phyloP scores from a whole-genome alignment of 23 tunicate species.

The Styela clava region DNA sequence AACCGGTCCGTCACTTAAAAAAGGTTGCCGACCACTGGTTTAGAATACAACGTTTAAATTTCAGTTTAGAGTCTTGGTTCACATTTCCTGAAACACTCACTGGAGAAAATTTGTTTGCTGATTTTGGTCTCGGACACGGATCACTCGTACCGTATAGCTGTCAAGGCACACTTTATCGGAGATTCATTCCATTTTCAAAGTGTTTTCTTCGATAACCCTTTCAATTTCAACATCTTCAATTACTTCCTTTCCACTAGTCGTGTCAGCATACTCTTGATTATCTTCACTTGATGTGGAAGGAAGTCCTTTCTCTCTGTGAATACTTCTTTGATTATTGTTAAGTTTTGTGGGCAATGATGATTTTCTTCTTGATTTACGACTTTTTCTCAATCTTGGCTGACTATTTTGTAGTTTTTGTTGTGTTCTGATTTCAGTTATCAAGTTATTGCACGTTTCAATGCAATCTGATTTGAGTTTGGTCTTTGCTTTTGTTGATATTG shows the following conservation, averaged over 20 bases:
- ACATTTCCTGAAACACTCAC: no score
- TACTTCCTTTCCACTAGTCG: not conserved
- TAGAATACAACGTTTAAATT: no score
- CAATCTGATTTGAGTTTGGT: not conserved
- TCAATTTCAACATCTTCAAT: not conserved
- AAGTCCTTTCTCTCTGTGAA: not conserved
- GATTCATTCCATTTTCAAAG: not conserved
- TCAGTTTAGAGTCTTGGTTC: no score
- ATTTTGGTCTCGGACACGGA: no score
- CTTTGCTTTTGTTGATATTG: not conserved
- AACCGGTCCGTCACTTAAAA: no score
- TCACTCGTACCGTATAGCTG: no score
- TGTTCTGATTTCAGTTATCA: not conserved
- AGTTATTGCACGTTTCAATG: not conserved
- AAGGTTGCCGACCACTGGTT: no score
- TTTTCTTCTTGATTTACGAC: not conserved
- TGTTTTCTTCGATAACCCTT: not conserved
- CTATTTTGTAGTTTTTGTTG: not conserved
- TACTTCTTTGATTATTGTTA: not conserved
- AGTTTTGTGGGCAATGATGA: not conserved
- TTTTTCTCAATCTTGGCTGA: not conserved
- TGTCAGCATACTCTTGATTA: not conserved
- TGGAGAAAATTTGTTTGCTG: no score
- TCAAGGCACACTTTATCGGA: no score
- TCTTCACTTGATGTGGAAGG: not conserved